Evolutionary conservation across 2,797 vertebrate genomes (phyloP).

Genomic region (Enteromius thamalakanensis): DNA sequence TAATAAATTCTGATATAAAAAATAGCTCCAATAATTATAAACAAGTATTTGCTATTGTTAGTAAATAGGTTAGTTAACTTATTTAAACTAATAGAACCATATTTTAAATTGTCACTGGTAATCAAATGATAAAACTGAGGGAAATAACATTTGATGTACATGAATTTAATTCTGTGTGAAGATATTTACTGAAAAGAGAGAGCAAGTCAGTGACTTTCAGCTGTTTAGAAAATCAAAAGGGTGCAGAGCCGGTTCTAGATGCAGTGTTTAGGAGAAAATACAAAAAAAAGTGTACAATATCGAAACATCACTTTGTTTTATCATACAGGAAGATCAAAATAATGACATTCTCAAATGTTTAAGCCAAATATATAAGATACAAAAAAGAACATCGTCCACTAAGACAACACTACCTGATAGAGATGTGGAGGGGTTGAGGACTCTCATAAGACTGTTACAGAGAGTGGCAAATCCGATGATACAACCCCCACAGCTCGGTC

Average conservation of each 20-base stretch:
- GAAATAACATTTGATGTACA: not conserved
- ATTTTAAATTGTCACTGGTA: not conserved
- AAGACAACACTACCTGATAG: slow-evolving; percentile 77
- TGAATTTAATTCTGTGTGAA: not conserved
- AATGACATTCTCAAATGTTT: slow-evolving; percentile 73
- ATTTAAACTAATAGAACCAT: not conserved
- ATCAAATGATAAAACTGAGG: not conserved
- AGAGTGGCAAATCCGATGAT: slow-evolving; percentile 64
- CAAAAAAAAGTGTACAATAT: slow-evolving; percentile 78
- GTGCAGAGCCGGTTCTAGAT: slow-evolving; percentile 78
- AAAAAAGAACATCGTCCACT: slow-evolving; percentile 62
- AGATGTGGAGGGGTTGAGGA: slow-evolving; percentile 57
- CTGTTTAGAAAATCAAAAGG: slow-evolving; percentile 80
- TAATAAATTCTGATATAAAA: not conserved
- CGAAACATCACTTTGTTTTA: slow-evolving; percentile 74
- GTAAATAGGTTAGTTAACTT: not conserved
- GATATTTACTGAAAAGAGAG: not conserved
- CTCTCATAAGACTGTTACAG: slow-evolving; percentile 66
- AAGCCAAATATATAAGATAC: slow-evolving; percentile 64
- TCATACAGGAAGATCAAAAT: slow-evolving; percentile 73
- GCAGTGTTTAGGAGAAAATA: slow-evolving; percentile 79
- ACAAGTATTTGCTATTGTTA: not conserved
- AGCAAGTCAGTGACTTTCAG: slow-evolving; percentile 39
- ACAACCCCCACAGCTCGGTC: slow-evolving; percentile 63
- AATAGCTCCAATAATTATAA: not conserved